phyloP scores from a whole-genome alignment of 2,113 vertebrate species.

The Oreochromis niloticus region DNA sequence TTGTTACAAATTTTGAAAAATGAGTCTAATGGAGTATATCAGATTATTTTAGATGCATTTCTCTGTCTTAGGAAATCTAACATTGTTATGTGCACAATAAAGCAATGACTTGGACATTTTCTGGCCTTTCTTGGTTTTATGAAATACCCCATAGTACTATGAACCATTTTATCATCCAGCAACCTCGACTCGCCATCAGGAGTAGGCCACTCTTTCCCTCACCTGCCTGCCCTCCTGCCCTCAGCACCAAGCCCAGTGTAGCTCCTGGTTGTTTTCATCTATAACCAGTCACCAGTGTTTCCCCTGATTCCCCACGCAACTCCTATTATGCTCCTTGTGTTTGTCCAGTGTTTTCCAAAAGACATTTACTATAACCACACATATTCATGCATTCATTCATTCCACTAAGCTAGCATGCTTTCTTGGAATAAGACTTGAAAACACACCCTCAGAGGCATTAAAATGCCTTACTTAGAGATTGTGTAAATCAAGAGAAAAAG shows the following conservation, averaged over 20 bases:
- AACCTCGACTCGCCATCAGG: rapidly evolving
- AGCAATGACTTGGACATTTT: neutral
- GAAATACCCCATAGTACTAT: neutral
- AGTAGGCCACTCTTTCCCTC: neutral
- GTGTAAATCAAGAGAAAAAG: neutral
- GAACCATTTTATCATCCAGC: neutral
- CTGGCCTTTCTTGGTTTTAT: neutral
- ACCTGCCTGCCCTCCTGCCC: neutral
- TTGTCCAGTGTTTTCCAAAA: neutral
- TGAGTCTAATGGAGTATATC: neutral
- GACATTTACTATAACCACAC: neutral
- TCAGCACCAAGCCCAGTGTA: neutral
- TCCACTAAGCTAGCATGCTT: neutral
- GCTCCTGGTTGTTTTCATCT: neutral
- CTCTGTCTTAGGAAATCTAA: neutral
- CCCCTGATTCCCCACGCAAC: neutral
- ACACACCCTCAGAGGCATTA: neutral
- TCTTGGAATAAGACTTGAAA: neutral
- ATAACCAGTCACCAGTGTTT: neutral
- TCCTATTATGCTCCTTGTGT: neutral
- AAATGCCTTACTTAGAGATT: neutral
- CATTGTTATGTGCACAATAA: neutral
- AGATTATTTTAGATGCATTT: neutral
- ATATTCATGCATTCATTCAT: neutral
- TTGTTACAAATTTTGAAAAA: neutral